Conservation (phyloP, 1,140 invertebrate species). For the Apolygus lucorum region DNA sequence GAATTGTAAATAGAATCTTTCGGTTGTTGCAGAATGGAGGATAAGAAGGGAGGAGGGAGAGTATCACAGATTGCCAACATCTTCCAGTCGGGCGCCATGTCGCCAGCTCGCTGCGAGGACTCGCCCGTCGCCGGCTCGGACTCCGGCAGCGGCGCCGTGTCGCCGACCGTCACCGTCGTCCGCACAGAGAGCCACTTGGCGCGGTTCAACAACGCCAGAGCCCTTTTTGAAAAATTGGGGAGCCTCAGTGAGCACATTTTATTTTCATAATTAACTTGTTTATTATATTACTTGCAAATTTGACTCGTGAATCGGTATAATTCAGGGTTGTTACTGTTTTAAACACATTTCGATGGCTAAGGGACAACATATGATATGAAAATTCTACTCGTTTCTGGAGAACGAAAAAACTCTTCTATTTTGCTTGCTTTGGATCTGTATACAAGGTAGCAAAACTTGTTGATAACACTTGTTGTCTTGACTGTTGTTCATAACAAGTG, state of each 20-base stretch:
- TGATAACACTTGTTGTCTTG: no score
- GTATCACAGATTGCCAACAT: slow-evolving; percentile 79
- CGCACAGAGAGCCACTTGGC: slow-evolving; percentile 80
- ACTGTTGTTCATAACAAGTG: no score
- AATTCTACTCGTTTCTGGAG: no score
- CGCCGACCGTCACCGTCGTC: slow-evolving; percentile 61
- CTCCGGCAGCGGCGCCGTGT: slow-evolving; percentile 24
- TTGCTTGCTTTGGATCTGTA: no score
- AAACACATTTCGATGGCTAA: no score
- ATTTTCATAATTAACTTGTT: background rate
- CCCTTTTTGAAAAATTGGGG: slow-evolving; percentile 85
- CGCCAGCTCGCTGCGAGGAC: slow-evolving; percentile 27
- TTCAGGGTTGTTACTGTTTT: no score
- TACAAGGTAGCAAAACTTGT: no score
- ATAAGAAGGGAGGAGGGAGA: slow-evolving; percentile 49
- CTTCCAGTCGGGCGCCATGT: slow-evolving; percentile 49
- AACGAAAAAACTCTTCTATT: no score
- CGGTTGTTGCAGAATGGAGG: slow-evolving; percentile 44
- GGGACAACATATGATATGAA: no score
- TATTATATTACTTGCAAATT: no score
- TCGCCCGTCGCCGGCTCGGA: slow-evolving; percentile 22
- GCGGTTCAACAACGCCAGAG: slow-evolving; percentile 83
- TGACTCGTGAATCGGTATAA: no score
- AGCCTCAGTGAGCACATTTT: slow-evolving; percentile 9
- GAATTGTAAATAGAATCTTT: no score